Evolutionary conservation across 64 coral and sea anemone genomes (phyloP).

Genomic region (Montipora efflorescens): DNA sequence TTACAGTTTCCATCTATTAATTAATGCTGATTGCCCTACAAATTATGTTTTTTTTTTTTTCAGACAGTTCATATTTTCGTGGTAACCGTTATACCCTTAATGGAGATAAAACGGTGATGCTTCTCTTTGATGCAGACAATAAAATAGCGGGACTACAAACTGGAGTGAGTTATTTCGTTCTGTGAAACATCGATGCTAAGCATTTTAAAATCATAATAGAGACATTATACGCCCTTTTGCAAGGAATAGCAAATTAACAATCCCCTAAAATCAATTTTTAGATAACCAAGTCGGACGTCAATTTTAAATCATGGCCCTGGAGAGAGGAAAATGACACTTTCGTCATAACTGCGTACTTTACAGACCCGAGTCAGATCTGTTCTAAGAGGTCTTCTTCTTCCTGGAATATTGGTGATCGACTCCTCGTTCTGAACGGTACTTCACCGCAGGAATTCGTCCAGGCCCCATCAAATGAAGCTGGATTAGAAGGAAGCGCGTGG

Average conservation of each 20-base stretch:
- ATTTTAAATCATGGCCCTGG: slow-evolving; percentile 58
- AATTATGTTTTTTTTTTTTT: neutral
- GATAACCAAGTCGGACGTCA: slow-evolving; percentile 17
- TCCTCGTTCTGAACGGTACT: slow-evolving; percentile 75
- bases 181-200: too few species aligned
- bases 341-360: slow-evolving; percentile 84
- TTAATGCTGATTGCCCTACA: too few species aligned
- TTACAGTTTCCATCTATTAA: too few species aligned
- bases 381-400: neutral
- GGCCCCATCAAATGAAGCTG: slow-evolving; percentile 59
- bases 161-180: slow-evolving; percentile 37
- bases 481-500: slow-evolving; percentile 57
- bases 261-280: neutral
- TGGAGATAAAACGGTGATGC: slow-evolving; percentile 41
- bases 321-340: slow-evolving; percentile 45
- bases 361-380: slow-evolving; percentile 74
- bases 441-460: slow-evolving; percentile 42
- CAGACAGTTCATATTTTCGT: slow-evolving; percentile 41
- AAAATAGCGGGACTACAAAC: slow-evolving; percentile 56
- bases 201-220: too few species aligned
- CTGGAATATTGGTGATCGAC: slow-evolving; percentile 68
- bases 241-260: too few species aligned
- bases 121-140: slow-evolving; percentile 47
- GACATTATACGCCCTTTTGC: too few species aligned
- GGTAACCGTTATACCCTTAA: slow-evolving; percentile 51